Conservation (phyloP, 2,797 vertebrate species). For the Microctenopoma stevenorrisi region DNA sequence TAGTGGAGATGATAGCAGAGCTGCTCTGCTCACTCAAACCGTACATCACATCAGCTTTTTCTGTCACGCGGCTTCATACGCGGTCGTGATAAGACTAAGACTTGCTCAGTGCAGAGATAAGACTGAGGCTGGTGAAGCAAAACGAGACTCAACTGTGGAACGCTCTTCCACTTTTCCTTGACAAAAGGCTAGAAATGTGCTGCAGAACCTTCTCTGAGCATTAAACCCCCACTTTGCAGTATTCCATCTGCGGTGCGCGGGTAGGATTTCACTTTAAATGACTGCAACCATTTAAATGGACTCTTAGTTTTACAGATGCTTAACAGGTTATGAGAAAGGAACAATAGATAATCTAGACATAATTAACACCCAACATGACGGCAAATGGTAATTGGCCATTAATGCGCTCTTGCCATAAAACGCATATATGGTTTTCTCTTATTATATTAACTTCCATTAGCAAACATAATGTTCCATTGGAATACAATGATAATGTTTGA, state of each 20-base stretch:
- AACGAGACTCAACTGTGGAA: neutral
- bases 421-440: too few species aligned
- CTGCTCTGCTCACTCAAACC: neutral
- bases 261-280: neutral
- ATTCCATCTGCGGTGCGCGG: neutral
- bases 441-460: too few species aligned
- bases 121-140: conserved; percentile 4
- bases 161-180: neutral
- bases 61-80: neutral
- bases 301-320: too few species aligned
- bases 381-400: too few species aligned
- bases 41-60: conserved; percentile 24
- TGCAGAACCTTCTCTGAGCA: neutral
- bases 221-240: neutral
- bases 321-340: too few species aligned
- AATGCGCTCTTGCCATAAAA: too few species aligned
- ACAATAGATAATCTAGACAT: too few species aligned
- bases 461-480: too few species aligned
- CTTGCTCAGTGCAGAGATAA: conserved; percentile 38
- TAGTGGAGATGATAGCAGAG: conserved; percentile 28
- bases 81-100: conserved; percentile 51
- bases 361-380: too few species aligned
- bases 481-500: too few species aligned
- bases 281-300: neutral
- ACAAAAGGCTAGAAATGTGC: neutral